Conservation (phyloP, 23 tunicate species). For the Halocynthia aurantium region DNA sequence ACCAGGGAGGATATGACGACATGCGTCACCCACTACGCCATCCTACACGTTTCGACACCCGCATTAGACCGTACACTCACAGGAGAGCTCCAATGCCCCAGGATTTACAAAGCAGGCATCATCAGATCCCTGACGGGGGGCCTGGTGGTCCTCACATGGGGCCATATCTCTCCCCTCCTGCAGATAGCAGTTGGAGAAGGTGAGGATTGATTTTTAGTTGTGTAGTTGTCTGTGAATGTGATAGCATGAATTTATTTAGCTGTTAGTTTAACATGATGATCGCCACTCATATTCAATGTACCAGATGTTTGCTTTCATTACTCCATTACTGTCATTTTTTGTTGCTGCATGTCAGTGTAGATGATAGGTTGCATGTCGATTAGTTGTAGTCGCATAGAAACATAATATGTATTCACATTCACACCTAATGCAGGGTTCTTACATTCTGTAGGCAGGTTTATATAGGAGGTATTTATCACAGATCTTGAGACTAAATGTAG, state of each 20-base stretch:
- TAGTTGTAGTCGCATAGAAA: no score
- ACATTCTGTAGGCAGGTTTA: no score
- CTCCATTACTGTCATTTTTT: no score
- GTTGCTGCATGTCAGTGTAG: no score
- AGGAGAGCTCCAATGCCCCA: constrained; percentile 48
- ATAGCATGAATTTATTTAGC: not conserved
- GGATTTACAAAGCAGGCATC: constrained; percentile 39
- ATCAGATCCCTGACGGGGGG: constrained; percentile 36
- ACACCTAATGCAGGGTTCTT: no score
- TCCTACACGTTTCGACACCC: constrained; percentile 59
- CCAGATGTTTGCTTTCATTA: no score
- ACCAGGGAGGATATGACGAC: not conserved
- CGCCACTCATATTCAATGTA: no score
- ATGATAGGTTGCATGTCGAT: no score
- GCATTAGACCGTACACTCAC: constrained; percentile 75
- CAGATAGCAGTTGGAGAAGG: constrained; percentile 94
- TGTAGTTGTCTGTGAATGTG: not conserved
- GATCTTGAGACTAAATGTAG: no score
- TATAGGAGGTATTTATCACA: no score
- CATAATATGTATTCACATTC: no score
- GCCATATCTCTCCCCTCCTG: constrained; percentile 73
- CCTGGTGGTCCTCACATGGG: constrained; percentile 42
- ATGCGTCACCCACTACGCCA: constrained; percentile 37
- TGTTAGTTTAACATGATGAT: no score
- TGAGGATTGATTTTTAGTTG: constrained; percentile 9